These are phyloP conservation scores for Sarotherodon lohbergeri DNA, from an alignment of 2,113 vertebrate species.

Conservation along the genomic window DNA sequence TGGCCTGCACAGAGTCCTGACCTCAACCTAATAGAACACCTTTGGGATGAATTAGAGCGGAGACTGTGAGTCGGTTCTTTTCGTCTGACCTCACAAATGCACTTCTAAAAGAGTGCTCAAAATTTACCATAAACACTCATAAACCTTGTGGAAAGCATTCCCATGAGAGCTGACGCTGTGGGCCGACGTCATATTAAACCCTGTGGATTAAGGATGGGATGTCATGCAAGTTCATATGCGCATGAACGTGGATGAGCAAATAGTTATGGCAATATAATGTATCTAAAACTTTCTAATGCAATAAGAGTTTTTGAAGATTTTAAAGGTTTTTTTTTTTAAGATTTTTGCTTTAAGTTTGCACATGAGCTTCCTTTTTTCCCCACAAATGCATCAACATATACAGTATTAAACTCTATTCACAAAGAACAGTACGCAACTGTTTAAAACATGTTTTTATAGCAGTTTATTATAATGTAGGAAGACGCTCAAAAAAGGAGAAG, in stretches of 20 bases:
- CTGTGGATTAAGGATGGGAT: fast-evolving
- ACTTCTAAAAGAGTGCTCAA: background rate
- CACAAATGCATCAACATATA: background rate
- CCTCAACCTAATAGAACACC: fast-evolving
- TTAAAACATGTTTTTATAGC: background rate
- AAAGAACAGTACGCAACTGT: background rate
- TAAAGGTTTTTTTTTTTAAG: fast-evolving
- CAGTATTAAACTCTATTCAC: background rate
- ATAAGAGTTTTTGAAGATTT: background rate
- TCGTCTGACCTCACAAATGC: background rate
- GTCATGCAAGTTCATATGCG: background rate
- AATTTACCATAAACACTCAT: background rate
- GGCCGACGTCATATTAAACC: background rate
- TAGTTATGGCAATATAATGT: fast-evolving
- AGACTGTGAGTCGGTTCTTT: background rate
- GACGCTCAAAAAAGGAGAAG: background rate
- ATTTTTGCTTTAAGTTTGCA: background rate
- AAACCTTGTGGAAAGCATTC: background rate
- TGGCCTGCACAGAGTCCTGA: background rate
- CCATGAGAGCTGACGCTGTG: background rate
- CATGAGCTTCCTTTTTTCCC: fast-evolving
- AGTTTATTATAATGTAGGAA: background rate
- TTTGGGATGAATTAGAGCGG: background rate
- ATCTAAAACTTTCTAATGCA: background rate
- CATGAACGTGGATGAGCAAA: background rate